A percentile compares a stretch with the other conserved stretches of the same genome.
These are phyloP conservation scores for Protosalanx chinensis DNA, from an alignment of 2,797 vertebrate species.

Conservation along the genomic window DNA sequence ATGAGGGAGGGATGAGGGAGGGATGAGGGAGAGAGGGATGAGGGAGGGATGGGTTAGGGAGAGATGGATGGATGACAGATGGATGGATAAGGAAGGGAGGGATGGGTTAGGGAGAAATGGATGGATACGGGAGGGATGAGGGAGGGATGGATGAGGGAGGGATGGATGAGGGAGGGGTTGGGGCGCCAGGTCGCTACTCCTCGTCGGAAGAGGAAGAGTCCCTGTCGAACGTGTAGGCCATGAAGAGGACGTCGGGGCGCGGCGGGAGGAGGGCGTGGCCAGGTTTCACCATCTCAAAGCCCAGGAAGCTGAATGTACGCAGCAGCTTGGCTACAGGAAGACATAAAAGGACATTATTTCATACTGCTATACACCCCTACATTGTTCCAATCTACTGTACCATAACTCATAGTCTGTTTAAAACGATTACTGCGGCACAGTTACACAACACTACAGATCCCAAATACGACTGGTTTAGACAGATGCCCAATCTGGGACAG, in stretches of 20 bases:
- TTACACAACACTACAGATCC: too few relatives aligned
- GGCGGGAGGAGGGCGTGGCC: slow-evolving; percentile 80
- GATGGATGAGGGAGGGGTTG: slow-evolving; percentile 13
- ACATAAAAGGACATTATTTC: not conserved
- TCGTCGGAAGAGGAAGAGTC: slow-evolving; percentile 79
- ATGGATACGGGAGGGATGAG: not conserved
- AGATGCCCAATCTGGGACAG: too few relatives aligned
- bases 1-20: slow-evolving; percentile 9
- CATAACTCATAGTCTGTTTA: not conserved
- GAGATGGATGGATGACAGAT: too few relatives aligned
- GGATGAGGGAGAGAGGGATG: slow-evolving; percentile 13
- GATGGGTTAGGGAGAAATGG: not conserved
- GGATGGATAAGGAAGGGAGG: not conserved
- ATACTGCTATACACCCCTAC: too few relatives aligned
- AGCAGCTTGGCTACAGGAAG: slow-evolving; percentile 73
- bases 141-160: slow-evolving; percentile 10
- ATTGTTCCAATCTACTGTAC: too few relatives aligned
- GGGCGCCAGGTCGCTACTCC: slow-evolving; percentile 65
- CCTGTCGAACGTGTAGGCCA: slow-evolving; percentile 82
- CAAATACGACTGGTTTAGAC: too few relatives aligned
- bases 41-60: slow-evolving; percentile 13
- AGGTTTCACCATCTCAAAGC: slow-evolving; percentile 86
- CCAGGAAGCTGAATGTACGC: slow-evolving; percentile 83
- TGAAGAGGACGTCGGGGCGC: slow-evolving; percentile 82
- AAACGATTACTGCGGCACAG: not conserved